Evolutionary conservation across 2,888 invertebrate species (phyloP), one percentile per base, ranked within the genome.

Genomic region (Venusia cambrica): DNA sequence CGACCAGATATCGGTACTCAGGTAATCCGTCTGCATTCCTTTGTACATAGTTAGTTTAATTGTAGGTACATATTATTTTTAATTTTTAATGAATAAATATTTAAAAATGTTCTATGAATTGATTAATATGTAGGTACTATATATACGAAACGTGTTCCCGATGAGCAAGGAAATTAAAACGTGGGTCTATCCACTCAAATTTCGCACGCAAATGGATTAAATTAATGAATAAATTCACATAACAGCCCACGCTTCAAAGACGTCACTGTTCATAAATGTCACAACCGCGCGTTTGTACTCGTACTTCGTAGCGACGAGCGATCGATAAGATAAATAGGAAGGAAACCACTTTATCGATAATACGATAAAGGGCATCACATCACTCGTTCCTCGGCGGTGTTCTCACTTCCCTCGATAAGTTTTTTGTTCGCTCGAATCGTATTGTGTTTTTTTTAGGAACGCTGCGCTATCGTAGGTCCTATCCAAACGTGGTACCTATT

Each of bases 321-420:
- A 19, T 31, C 27, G 25, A 42, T 39, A 42, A 30, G 26, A 33
- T 32, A 24, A 29, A 21, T 17, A 10, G 12, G 21, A 17, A n/a
- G n/a, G n/a, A 7, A 17, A 17, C 4, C 12, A 31, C 29, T 19
- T 36, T 39, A 53, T 48, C 52, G 46, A 50, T 39, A 27, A n/a
- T 2, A 13, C 34, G 35, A 26, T 13, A 19, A 21, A 26, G 7
- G 32, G 33, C n/a, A n/a, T n/a, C n/a, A 33, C 65, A 51, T 43
- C 58, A 45, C 65, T 65, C 51, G 32, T n/a, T 33, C 41, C 3
- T 21, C 12, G 32, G 8, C 18, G 6, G 22, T 26, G 45, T 55
- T 55, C 57, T 51, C 56, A 62, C 67, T 66, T 66, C 69, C 66
- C 43, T 39, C 59, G 65, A 65, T 67, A 66, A 57, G 46, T 66